Base-by-base conservation (phyloP, 2,888 invertebrate species). In the Abrostola triplasia region DNA sequence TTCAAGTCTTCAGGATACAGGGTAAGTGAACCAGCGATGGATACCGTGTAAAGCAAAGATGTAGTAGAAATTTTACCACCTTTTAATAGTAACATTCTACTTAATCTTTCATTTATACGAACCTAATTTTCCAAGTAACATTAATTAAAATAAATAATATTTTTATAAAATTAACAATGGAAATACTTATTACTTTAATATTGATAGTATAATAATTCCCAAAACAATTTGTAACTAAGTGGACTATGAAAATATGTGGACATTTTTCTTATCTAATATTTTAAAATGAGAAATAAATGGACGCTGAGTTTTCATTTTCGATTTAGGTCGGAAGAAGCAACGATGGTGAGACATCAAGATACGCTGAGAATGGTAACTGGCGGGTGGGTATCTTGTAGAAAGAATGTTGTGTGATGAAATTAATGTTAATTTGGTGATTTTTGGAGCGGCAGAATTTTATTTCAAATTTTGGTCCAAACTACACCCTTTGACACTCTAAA, bases 1-100 rank as follows among this genome's bases (percentile, higher is more conserved):
- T 98, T 98, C 93, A 99, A 99, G 92, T 98, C 98, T 44, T 98
- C 98, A 73, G 98, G 98, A 90, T 98, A 98, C 92, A 96, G 98
- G 96, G 98, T 98, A 95, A 96, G 97, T 64, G 69, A 70, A 36
- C 12, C 12, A 41, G 8, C 36, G 47, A 38, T 47, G 11, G 40
- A 36, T 50, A 10, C 6, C 7, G 38, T 60, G 6, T 52, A 44
- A 53, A 70, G 44, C 59, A 38, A 59, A 75, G 66, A 68, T 56
- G 54, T 70, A 51, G 62, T 64, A 70, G 57, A 64, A 51, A 44
- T 6, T 44, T 2, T n/a, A 10, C 38, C 10, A 8, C 24, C 9
- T 41, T 42, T 41, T 52, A 4, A 35, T 38, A 54, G 4, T 5
- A 35, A 55, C 4, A 38, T 49, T 61, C 38, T 61, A 61, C 68